A percentile compares a stretch with the other conserved stretches of the same genome.
These are phyloP conservation scores for Rhipidura dahli DNA, from an alignment of 2,113 vertebrate genomes.

Conservation along the genomic window DNA sequence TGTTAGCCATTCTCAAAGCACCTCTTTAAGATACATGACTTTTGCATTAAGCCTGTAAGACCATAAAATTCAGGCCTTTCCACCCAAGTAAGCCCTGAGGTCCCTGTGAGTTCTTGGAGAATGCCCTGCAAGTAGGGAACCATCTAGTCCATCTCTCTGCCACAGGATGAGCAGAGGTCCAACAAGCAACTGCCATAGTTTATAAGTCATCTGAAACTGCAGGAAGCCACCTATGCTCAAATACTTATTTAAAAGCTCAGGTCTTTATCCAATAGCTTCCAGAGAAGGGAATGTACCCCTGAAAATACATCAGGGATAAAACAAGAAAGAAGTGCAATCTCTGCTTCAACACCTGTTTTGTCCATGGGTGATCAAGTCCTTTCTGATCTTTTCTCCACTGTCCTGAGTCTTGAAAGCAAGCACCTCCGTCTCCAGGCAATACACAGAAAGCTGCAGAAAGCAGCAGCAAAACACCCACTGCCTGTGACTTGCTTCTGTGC, in stretches of 20 bases:
- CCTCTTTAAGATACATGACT: not conserved
- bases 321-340: not conserved
- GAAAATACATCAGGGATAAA: not conserved
- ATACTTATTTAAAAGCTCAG: not conserved
- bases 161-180: not conserved
- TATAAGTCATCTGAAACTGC: not conserved
- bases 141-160: not conserved
- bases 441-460: not conserved
- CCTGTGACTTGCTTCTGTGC: not conserved
- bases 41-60: not conserved
- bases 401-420: not conserved
- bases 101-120: not conserved
- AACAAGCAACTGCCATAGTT: not conserved
- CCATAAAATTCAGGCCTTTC: not conserved
- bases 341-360: not conserved
- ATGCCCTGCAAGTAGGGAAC: not conserved
- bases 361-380: not conserved
- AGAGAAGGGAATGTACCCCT: not conserved
- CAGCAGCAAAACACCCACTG: not conserved
- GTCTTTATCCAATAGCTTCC: not conserved
- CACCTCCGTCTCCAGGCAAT: not conserved
- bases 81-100: rapidly evolving
- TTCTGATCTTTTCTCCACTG: not conserved
- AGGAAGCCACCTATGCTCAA: not conserved
- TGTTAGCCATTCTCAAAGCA: not conserved